phyloP scores from a whole-genome alignment of 2,888 invertebrate genomes.

The Colletes collaris region DNA sequence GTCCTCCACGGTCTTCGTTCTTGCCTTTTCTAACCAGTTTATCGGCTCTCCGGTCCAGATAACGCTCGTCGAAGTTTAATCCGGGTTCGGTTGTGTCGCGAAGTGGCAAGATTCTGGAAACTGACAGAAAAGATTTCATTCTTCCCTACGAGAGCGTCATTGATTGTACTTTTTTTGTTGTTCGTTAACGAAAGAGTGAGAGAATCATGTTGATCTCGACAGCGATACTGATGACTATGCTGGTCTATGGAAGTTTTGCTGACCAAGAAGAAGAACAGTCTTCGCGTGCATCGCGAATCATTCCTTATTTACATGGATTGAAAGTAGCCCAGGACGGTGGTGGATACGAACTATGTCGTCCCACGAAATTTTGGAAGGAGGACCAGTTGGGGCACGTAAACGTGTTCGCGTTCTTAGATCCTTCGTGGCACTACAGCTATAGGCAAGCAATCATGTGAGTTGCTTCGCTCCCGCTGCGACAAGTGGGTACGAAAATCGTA shows the following conservation, averaged over 20 bases:
- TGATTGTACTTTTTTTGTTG: no score
- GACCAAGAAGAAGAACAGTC: conserved; percentile 1
- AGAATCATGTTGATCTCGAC: conserved; percentile 44
- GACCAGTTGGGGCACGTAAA: conserved; percentile 71
- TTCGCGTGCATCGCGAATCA: background rate
- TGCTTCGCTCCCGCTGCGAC: no score
- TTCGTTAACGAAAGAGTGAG: background rate
- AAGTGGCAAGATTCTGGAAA: background rate
- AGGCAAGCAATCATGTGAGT: conserved; percentile 79
- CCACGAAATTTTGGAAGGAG: conserved; percentile 67
- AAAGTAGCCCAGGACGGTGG: conserved; percentile 12
- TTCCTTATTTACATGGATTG: background rate
- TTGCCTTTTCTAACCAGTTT: conserved; percentile 13
- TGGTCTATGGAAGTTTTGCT: conserved; percentile 1
- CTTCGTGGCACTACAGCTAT: conserved; percentile 76
- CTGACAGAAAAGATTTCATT: no score
- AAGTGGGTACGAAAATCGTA: no score
- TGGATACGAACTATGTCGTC: conserved; percentile 70
- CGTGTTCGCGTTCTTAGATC: conserved; percentile 77
- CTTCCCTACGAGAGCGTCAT: no score
- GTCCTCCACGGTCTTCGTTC: background rate
- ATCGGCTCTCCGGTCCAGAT: conserved; percentile 13
- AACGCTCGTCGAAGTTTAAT: conserved; percentile 6
- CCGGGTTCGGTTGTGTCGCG: background rate
- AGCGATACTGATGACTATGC: background rate